phyloP scores from a whole-genome alignment of 2,797 vertebrate genomes.

The Gymnothorax reevesii region DNA sequence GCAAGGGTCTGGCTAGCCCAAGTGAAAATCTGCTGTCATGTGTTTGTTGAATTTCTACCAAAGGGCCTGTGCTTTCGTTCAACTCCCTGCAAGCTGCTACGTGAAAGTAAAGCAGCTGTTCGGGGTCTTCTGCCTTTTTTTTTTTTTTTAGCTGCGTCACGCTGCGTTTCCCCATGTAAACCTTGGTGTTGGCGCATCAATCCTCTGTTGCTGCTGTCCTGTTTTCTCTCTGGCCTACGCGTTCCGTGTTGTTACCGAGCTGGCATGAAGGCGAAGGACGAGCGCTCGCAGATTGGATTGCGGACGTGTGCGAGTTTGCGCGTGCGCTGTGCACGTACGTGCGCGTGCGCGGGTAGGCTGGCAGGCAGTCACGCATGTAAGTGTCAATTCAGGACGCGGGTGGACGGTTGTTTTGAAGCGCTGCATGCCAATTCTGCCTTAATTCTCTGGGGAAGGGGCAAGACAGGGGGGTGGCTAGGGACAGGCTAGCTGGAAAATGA shows the following conservation, averaged over 20 bases:
- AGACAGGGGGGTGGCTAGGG: conserved; percentile 43
- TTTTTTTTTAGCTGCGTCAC: background rate
- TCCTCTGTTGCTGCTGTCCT: background rate
- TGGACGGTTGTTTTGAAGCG: background rate
- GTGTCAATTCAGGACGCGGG: conserved; percentile 4
- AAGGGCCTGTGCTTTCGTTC: background rate
- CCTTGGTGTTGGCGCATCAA: background rate
- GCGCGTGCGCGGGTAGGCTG: background rate
- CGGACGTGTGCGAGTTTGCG: background rate
- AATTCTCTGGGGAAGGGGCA: conserved; percentile 47
- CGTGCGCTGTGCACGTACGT: too few species aligned
- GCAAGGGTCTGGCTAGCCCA: background rate
- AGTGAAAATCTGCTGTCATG: background rate
- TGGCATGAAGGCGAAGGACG: background rate
- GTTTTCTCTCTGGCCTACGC: background rate
- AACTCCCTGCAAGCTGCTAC: background rate
- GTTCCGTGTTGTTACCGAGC: background rate
- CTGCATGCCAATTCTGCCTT: conserved; percentile 46
- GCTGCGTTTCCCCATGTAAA: background rate
- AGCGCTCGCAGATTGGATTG: too few species aligned
- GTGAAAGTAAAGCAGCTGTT: background rate
- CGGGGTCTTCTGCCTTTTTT: background rate
- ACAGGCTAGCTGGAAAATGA: conserved; percentile 34
- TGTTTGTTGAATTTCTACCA: background rate
- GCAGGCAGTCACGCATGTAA: background rate